Evolutionary conservation across 2,797 vertebrate species (phyloP).

Genomic region (Malacoctenus gilli): DNA sequence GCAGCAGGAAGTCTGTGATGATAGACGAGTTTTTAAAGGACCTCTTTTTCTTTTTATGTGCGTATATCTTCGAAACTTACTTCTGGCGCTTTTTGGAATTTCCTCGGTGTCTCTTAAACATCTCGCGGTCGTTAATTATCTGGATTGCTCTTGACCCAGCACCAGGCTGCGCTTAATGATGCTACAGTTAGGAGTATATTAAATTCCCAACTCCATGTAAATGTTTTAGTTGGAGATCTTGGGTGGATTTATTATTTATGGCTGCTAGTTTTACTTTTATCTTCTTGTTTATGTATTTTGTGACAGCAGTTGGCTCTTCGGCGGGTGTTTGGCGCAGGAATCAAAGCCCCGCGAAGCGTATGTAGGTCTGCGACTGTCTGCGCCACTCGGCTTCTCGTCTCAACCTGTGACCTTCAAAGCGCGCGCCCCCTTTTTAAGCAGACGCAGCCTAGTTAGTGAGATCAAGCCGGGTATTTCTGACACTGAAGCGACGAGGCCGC

Average conservation of each 20-base stretch:
- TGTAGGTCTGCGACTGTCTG: constrained; percentile 18
- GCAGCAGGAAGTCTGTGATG: constrained; percentile 9
- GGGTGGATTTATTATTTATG: constrained; percentile 13
- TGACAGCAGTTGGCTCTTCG: neutral
- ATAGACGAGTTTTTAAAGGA: constrained; percentile 17
- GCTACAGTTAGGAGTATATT: constrained; percentile 1
- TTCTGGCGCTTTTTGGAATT: constrained; percentile 10
- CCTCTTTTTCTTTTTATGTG: constrained; percentile 8
- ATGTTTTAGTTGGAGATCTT: constrained; percentile 26
- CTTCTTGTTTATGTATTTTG: constrained; percentile 13
- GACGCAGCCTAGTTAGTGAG: constrained; percentile 36
- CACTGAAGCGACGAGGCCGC: constrained; percentile 48
- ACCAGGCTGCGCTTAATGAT: constrained; percentile 11
- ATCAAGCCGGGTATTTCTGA: constrained; percentile 56
- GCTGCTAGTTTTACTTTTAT: constrained; percentile 22
- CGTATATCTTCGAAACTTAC: constrained; percentile 13
- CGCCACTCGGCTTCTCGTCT: constrained; percentile 47
- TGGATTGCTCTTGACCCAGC: constrained; percentile 8
- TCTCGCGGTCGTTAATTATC: constrained; percentile 29
- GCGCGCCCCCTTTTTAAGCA: constrained; percentile 28
- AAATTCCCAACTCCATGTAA: neutral
- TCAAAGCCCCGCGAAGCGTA: constrained; percentile 46
- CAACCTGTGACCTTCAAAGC: constrained; percentile 57
- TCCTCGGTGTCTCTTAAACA: constrained; percentile 28
- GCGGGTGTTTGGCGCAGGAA: constrained; percentile 18